Conservation (phyloP, 2,888 invertebrate species). For the Fabriciana adippe region DNA sequence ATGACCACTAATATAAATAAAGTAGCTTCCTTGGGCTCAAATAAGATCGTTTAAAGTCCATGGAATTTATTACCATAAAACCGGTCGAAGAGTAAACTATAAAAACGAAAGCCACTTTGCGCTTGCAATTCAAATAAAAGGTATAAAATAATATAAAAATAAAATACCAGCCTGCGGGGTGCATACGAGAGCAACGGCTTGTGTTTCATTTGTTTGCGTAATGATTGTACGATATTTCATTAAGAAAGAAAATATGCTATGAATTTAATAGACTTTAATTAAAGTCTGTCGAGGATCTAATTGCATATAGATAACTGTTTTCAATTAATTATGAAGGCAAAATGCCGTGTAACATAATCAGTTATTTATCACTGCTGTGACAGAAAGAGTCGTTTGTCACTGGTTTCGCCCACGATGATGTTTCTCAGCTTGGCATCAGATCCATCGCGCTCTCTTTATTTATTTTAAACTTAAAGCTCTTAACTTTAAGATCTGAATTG, state of each 20-base stretch:
- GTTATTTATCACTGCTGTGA: conserved; percentile 79
- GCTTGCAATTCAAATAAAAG: conserved; percentile 63
- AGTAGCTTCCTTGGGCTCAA: conserved; percentile 58
- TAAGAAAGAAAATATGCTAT: conserved; percentile 53
- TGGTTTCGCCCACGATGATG: conserved; percentile 73
- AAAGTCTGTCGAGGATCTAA: conserved; percentile 55
- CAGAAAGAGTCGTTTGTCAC: conserved; percentile 77
- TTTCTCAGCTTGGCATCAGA: conserved; percentile 71
- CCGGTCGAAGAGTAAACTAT: conserved; percentile 71
- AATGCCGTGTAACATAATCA: conserved; percentile 79
- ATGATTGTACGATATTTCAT: conserved; percentile 60
- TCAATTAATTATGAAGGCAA: conserved; percentile 78
- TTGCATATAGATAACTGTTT: conserved; percentile 66
- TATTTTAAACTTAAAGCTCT: conserved; percentile 60
- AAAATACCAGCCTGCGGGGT: conserved; percentile 63
- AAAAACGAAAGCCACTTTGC: conserved; percentile 67
- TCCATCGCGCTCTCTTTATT: conserved; percentile 38
- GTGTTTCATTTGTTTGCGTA: conserved; percentile 59
- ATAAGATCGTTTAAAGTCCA: conserved; percentile 61
- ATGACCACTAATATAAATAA: conserved; percentile 67
- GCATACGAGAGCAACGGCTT: conserved; percentile 62
- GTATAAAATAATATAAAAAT: conserved; percentile 69
- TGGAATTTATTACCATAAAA: conserved; percentile 65
- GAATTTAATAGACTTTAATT: conserved; percentile 56
- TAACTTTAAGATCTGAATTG: conserved; percentile 55